These are phyloP conservation scores for Drosophila takahashii DNA, from an alignment of 1,140 invertebrate species.

Conservation along the genomic window DNA sequence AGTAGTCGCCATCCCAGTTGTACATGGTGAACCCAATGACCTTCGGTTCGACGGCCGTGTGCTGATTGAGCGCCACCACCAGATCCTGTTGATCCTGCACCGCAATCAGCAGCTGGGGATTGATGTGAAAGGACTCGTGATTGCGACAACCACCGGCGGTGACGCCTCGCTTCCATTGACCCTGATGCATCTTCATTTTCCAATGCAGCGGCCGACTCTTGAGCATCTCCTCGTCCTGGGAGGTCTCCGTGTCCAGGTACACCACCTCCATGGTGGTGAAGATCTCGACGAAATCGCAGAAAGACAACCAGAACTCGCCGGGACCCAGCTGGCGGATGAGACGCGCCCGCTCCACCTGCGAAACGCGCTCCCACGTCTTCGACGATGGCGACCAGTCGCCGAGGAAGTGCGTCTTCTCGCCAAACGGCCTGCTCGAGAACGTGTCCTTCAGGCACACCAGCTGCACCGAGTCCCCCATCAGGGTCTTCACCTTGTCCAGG, in stretches of 20 bases:
- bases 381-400: constrained; percentile 90
- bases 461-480: constrained; percentile 90
- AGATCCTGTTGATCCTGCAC: constrained; percentile 94
- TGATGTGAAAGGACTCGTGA: constrained; percentile 96
- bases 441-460: constrained; percentile 91
- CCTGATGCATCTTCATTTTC: constrained; percentile 94
- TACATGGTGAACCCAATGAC: constrained; percentile 97
- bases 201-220: constrained; percentile 91
- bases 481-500: constrained; percentile 91
- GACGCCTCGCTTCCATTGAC: constrained; percentile 94
- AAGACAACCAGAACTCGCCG: constrained; percentile 95
- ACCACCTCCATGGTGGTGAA: constrained; percentile 94
- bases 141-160: constrained; percentile 96
- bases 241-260: constrained; percentile 94
- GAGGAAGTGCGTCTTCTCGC: constrained; percentile 89
- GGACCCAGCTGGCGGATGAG: constrained; percentile 89
- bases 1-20: constrained; percentile 86
- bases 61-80: constrained; percentile 94
- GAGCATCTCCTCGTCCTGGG: constrained; percentile 92
- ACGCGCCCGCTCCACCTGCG: constrained; percentile 89
- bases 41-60: constrained; percentile 96
- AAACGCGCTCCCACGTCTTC: constrained; percentile 91
- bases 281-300: constrained; percentile 92
- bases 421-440: constrained; percentile 85
- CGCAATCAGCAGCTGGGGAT: constrained; percentile 94